Conservation (phyloP, 2,113 vertebrate species). For the Zeus faber region DNA sequence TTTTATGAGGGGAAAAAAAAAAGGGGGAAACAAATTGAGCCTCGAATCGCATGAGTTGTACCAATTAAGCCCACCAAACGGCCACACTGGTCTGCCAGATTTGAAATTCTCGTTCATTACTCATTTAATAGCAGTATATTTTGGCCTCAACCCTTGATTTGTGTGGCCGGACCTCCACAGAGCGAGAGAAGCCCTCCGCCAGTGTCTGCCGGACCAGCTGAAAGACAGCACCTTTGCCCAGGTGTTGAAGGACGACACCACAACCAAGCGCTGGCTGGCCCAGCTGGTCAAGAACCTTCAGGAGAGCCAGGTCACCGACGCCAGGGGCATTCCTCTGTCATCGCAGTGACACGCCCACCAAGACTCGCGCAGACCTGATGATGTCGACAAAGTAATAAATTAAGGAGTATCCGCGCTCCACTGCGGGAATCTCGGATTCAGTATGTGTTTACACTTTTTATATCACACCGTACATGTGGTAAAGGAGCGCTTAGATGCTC, state of each 20-base stretch:
- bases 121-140: background rate
- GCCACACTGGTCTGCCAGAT: no score
- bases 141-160: background rate
- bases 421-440: background rate
- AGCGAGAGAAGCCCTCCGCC: slow-evolving; percentile 95
- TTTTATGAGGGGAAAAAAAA: no score
- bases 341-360: slow-evolving; percentile 77
- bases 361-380: background rate
- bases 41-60: no score
- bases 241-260: slow-evolving; percentile 98
- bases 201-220: slow-evolving; percentile 98
- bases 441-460: background rate
- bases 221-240: slow-evolving; percentile 97
- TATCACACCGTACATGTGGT: background rate
- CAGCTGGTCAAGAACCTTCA: slow-evolving; percentile 98
- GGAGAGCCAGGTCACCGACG: slow-evolving; percentile 95
- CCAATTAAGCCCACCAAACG: no score
- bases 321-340: slow-evolving; percentile 91
- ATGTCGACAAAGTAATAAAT: background rate
- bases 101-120: no score
- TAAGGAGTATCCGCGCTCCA: background rate
- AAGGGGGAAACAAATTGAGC: no score
- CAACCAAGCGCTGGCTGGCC: slow-evolving; percentile 98
- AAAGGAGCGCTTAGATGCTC: background rate
- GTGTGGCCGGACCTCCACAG: slow-evolving; percentile 67